phyloP scores from a whole-genome alignment of 35 echinoderm and acorn worm genomes.

The Ophioderma brevispina region DNA sequence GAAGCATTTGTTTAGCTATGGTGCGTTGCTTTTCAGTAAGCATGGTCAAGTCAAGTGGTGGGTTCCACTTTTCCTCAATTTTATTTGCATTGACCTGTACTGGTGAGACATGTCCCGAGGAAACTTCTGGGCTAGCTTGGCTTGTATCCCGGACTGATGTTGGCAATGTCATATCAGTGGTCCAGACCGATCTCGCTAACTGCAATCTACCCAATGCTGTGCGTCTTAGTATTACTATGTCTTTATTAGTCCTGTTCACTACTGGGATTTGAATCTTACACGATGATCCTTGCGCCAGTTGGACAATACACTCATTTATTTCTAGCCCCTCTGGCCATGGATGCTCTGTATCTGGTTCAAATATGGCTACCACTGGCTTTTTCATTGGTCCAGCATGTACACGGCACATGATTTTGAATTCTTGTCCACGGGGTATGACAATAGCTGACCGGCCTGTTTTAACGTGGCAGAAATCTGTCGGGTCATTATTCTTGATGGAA shows the following conservation, averaged over 20 bases:
- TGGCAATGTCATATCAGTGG: too few relatives aligned
- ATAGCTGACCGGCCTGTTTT: conserved; percentile 18
- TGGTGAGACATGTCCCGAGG: too few relatives aligned
- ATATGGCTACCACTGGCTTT: conserved; percentile 9
- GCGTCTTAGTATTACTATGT: conserved; percentile 30
- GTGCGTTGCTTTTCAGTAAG: conserved; percentile 9
- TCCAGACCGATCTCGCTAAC: neutral
- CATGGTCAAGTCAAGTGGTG: conserved; percentile 20
- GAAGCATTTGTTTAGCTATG: conserved; percentile 23
- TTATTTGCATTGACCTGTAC: too few relatives aligned
- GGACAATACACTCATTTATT: conserved; percentile 27
- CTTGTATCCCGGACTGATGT: too few relatives aligned
- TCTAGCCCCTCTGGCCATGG: conserved; percentile 7
- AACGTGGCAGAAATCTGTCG: conserved; percentile 31
- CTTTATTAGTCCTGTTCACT: conserved; percentile 21
- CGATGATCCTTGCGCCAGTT: conserved; percentile 16
- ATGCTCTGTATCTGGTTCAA: conserved; percentile 11
- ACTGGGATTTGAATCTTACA: conserved; percentile 47
- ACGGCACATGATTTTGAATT: conserved; percentile 27
- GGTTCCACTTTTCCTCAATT: conserved; percentile 37
- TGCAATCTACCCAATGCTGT: conserved; percentile 43
- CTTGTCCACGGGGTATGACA: neutral
- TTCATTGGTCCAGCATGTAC: conserved; percentile 23
- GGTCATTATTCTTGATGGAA: conserved; percentile 14
- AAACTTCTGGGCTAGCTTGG: too few relatives aligned